Evolutionary conservation across 2,113 vertebrate genomes (phyloP).

Genomic region (Chaetura pelagica): DNA sequence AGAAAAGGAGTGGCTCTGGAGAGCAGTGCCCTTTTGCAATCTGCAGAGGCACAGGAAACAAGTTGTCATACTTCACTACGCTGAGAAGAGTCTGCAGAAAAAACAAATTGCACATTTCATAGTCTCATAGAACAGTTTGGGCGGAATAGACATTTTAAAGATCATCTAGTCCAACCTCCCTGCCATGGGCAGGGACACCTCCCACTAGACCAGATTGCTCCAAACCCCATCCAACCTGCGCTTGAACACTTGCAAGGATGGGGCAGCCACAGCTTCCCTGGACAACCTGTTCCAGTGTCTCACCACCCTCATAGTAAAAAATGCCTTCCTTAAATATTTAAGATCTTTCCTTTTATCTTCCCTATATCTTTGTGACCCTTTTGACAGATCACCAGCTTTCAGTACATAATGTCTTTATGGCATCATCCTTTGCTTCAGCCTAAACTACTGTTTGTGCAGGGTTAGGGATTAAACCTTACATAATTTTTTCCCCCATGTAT

Average conservation of each 20-base stretch:
- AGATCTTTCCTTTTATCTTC: not conserved
- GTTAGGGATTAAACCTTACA: not conserved
- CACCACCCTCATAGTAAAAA: not conserved
- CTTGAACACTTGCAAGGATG: not conserved
- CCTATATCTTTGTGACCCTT: not conserved
- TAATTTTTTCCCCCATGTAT: not conserved
- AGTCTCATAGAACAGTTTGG: not conserved
- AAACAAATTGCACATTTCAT: not conserved
- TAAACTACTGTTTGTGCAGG: not conserved
- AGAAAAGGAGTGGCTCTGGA: not conserved
- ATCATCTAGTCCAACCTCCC: not conserved
- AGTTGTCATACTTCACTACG: not conserved
- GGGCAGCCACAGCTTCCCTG: not conserved
- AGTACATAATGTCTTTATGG: not conserved
- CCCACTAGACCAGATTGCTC: not conserved
- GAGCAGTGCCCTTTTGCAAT: not conserved
- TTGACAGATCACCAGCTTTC: not conserved
- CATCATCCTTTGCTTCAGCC: not conserved
- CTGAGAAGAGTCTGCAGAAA: not conserved
- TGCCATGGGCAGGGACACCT: not conserved
- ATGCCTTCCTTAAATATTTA: not conserved
- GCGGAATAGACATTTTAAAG: not conserved
- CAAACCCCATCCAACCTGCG: accelerated
- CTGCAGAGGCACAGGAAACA: not conserved
- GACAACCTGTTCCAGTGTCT: too few relatives aligned